Percentiles rank a stretch among this genome's conserved stretches.
These are phyloP conservation scores for Oryzias celebensis DNA, from an alignment of 2,113 vertebrate species.

Conservation along the genomic window DNA sequence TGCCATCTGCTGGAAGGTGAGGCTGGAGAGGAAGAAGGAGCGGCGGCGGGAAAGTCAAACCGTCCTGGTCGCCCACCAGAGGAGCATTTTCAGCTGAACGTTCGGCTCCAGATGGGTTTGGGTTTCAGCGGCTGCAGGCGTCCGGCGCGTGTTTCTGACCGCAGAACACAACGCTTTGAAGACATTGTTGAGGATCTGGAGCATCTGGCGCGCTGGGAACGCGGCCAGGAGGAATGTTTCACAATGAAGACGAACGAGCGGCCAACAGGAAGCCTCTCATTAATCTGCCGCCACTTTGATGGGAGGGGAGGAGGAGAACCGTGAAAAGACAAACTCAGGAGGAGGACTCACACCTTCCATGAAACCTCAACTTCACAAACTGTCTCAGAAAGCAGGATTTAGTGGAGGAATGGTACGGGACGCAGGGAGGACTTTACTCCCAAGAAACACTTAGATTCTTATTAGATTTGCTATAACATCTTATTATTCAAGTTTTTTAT, in stretches of 20 bases:
- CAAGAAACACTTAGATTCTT: conserved; percentile 45
- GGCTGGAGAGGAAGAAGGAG: conserved; percentile 86
- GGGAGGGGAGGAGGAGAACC: conserved; percentile 28
- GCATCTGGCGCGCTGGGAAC: conserved; percentile 61
- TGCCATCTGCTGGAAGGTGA: conserved; percentile 87
- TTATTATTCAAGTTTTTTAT: conserved; percentile 6
- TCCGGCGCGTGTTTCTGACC: conserved; percentile 11
- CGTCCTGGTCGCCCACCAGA: conserved; percentile 82
- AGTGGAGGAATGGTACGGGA: background rate
- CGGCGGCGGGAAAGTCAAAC: conserved; percentile 94
- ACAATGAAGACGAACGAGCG: conserved; percentile 65
- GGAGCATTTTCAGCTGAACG: conserved; percentile 78
- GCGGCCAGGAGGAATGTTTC: conserved; percentile 49
- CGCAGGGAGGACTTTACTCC: conserved; percentile 22
- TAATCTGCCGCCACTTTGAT: conserved; percentile 54
- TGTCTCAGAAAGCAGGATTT: background rate
- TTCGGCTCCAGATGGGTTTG: too few species aligned
- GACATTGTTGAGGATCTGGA: conserved; percentile 32
- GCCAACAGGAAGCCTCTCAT: conserved; percentile 62
- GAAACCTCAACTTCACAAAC: background rate
- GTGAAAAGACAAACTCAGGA: conserved; percentile 9
- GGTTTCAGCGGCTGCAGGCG: conserved; percentile 7
- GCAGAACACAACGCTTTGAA: conserved; percentile 46
- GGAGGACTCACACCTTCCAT: conserved; percentile 35
- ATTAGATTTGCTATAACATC: conserved; percentile 16